phyloP scores from a whole-genome alignment of 2,888 invertebrate genomes.

The Crocallis elinguaria region DNA sequence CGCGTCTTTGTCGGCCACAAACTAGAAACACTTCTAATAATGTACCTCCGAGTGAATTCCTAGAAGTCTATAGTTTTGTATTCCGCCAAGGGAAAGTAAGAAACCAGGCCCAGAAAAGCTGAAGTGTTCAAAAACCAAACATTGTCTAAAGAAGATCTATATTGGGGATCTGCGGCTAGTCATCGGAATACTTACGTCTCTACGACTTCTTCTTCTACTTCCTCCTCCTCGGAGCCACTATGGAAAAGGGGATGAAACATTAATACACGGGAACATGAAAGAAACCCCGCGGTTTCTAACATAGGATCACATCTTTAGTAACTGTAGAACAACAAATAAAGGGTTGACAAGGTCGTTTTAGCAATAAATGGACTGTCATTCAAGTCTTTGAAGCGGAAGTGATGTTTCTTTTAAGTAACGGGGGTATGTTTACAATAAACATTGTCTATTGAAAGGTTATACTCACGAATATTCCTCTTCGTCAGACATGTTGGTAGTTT shows the following conservation, averaged over 20 bases:
- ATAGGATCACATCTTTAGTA: conserved; percentile 28
- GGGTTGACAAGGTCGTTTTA: conserved; percentile 23
- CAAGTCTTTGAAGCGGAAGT: conserved; percentile 17
- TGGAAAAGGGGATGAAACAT: conserved; percentile 48
- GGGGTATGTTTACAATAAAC: not conserved
- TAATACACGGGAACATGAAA: conserved; percentile 33
- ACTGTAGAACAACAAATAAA: conserved; percentile 36
- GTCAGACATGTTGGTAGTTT: conserved; percentile 94
- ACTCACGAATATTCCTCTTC: conserved; percentile 98
- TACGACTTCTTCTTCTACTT: conserved; percentile 91
- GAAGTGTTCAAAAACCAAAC: conserved; percentile 72
- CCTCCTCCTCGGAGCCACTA: conserved; percentile 89
- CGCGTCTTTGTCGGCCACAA: conserved; percentile 49
- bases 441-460: conserved; percentile 41
- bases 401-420: conserved; percentile 2
- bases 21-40: conserved; percentile 43
- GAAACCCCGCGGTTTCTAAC: conserved; percentile 21
- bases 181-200: conserved; percentile 87
- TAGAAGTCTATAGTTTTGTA: conserved; percentile 51
- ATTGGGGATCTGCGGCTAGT: conserved; percentile 6
- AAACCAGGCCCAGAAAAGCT: conserved; percentile 75
- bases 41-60: conserved; percentile 42
- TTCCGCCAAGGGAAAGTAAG: conserved; percentile 71
- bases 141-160: conserved; percentile 53
- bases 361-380: conserved; percentile 19